phyloP scores from a whole-genome alignment of 1,140 invertebrate species.

The Chionoecetes opilio region DNA sequence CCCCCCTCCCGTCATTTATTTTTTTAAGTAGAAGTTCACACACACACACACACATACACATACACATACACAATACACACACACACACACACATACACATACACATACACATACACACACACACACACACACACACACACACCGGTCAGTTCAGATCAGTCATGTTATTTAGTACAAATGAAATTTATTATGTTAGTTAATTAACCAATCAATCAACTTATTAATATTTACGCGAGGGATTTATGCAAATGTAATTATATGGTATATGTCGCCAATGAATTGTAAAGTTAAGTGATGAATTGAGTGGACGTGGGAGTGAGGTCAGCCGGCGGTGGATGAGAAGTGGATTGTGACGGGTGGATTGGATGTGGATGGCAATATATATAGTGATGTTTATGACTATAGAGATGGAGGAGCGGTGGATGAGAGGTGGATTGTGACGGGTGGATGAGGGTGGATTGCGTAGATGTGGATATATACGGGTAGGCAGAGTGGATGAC shows the following conservation, averaged over 20 bases:
- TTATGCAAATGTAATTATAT: slow-evolving; percentile 78
- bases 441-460: neutral
- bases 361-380: neutral
- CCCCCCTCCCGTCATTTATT: too few species aligned
- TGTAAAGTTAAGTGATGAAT: slow-evolving; percentile 69
- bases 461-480: neutral
- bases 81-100: slow-evolving; percentile 40
- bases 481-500: neutral
- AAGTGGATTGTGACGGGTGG: neutral
- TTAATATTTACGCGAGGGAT: slow-evolving; percentile 73
- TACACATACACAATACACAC: neutral
- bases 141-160: slow-evolving; percentile 58
- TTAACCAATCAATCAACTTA: slow-evolving; percentile 76
- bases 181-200: slow-evolving; percentile 75
- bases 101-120: slow-evolving; percentile 39
- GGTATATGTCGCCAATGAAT: slow-evolving; percentile 74
- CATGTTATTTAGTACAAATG: slow-evolving; percentile 63
- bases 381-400: too few species aligned
- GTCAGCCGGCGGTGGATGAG: neutral
- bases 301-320: neutral
- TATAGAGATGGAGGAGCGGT: neutral
- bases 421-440: neutral
- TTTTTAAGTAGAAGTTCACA: neutral
- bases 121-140: slow-evolving; percentile 42
- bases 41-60: slow-evolving; percentile 39